A percentile compares a stretch with the other conserved stretches of the same genome.
Evolutionary conservation across 2,888 invertebrate species (phyloP).

Genomic region (Spialia ferax): DNA sequence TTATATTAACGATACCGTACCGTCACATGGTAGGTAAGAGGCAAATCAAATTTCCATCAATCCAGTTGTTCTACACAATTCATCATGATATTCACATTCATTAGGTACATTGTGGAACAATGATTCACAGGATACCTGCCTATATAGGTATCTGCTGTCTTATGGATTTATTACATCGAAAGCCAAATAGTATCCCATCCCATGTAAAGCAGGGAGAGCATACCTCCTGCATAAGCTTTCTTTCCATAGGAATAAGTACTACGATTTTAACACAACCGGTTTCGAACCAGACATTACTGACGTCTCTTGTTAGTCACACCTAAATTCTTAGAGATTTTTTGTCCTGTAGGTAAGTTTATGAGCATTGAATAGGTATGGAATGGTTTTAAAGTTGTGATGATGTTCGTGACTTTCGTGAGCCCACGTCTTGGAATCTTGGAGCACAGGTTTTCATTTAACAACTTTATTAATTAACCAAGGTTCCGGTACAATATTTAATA

Average conservation of each 20-base stretch:
- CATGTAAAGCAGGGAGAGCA: slow-evolving; percentile 9
- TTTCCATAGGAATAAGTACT: slow-evolving; percentile 29
- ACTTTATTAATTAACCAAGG: too few relatives aligned
- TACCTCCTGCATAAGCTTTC: slow-evolving; percentile 8
- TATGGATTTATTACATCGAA: not conserved
- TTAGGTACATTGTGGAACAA: not conserved
- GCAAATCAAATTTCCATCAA: not conserved
- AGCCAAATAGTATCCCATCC: not conserved
- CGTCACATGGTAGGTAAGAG: slow-evolving; percentile 1
- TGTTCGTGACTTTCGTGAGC: slow-evolving; percentile 13
- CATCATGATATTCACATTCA: not conserved
- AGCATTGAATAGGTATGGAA: slow-evolving; percentile 9
- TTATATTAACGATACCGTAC: slow-evolving; percentile 3
- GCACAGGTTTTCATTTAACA: not conserved
- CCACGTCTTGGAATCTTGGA: slow-evolving; percentile 11
- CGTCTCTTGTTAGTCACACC: slow-evolving; percentile 28
- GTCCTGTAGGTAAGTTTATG: slow-evolving; percentile 15
- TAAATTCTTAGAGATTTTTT: slow-evolving; percentile 26
- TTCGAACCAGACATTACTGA: slow-evolving; percentile 24
- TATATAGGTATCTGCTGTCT: not conserved
- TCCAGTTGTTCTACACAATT: not conserved
- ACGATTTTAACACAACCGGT: slow-evolving; percentile 31
- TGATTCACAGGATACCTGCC: too few relatives aligned
- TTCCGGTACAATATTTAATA: too few relatives aligned
- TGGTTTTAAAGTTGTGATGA: slow-evolving; percentile 1